These are phyloP conservation scores for Ectropis crepuscularia DNA, from an alignment of 2,888 invertebrate genomes.

Conservation along the genomic window DNA sequence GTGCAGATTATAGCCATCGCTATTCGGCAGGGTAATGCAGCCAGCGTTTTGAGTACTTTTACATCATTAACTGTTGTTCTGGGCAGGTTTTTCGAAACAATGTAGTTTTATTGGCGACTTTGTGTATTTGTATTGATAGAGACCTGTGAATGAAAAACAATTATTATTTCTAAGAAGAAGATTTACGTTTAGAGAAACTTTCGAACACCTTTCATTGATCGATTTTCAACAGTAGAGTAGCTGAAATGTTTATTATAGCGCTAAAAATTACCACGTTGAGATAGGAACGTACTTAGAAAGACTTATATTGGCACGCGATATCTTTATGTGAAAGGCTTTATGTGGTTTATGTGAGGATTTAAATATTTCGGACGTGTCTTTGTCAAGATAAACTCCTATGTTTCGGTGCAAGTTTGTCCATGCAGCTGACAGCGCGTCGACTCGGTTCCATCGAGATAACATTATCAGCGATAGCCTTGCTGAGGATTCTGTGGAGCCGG, in stretches of 20 bases:
- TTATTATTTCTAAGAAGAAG: background rate
- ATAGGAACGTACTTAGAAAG: background rate
- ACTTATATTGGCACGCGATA: too few relatives aligned
- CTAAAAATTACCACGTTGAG: background rate
- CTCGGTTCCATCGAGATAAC: constrained; percentile 66
- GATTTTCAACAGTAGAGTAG: too few relatives aligned
- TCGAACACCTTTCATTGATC: too few relatives aligned
- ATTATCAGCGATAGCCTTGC: constrained; percentile 81
- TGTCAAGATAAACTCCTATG: constrained; percentile 1
- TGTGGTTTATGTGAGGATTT: background rate
- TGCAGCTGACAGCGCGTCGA: constrained; percentile 25
- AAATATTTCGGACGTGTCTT: background rate
- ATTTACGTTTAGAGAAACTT: background rate
- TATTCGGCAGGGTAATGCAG: too few relatives aligned
- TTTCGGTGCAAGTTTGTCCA: constrained; percentile 9
- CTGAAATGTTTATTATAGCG: too few relatives aligned
- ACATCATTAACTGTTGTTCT: too few relatives aligned
- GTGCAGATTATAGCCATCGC: too few relatives aligned
- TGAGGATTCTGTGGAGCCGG: constrained; percentile 72
- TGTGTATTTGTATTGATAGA: background rate
- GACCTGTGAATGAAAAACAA: background rate
- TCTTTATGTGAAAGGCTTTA: too few relatives aligned
- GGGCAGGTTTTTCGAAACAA: too few relatives aligned
- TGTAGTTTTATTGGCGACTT: background rate
- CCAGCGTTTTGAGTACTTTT: too few relatives aligned